Evolutionary conservation across 2,888 invertebrate genomes (phyloP), one percentile per base, ranked within the genome.

Genomic region (Magallana nippona): DNA sequence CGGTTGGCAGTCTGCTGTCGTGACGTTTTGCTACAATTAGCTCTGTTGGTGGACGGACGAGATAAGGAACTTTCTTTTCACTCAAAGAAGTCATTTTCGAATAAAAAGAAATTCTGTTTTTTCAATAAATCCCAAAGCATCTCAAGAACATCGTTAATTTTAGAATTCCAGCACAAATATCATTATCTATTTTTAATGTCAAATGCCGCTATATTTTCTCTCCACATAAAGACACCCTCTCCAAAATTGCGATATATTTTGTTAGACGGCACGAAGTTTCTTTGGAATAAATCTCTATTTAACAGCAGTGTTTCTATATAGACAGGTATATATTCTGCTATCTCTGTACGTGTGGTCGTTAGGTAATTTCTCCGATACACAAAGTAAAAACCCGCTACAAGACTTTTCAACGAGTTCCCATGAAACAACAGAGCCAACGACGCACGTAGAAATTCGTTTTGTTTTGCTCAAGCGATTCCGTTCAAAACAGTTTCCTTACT

Each of bases 311-410:
- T 71, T 22, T 15, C 22, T 44, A 44, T 44, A 44, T 15, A 13
- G 27, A 11, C 32, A 71, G 11, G 71, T 60, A 60, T 8, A 44
- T 60, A n/a, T 19, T 19, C 3, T 19, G 19, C 71, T 71, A 71
- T 71, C 71, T 32, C 71, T 71, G 71, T 11, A 27, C 71, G 71
- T 71, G 71, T 71, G 32, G 71, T 71, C 32, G 71, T 71, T 71
- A 71, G 71, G 71, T 71, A 71, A 71, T 71, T 71, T 32, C 32
- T 15, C 3, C 15, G 27, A 71, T 27, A 71, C 71, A 71, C 71
- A 71, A 27, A 17, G 32, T 22, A 71, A 11, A 27, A 27, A 71
- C 71, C 22, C 17, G 32, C 60, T 71, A 27, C 71, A 71, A 71
- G 71, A 71, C 22, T 71, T 27, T 15, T 44, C 44, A 71, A 27